Conservation (phyloP, 2,888 invertebrate species). For the Eumerus sabulonum region DNA sequence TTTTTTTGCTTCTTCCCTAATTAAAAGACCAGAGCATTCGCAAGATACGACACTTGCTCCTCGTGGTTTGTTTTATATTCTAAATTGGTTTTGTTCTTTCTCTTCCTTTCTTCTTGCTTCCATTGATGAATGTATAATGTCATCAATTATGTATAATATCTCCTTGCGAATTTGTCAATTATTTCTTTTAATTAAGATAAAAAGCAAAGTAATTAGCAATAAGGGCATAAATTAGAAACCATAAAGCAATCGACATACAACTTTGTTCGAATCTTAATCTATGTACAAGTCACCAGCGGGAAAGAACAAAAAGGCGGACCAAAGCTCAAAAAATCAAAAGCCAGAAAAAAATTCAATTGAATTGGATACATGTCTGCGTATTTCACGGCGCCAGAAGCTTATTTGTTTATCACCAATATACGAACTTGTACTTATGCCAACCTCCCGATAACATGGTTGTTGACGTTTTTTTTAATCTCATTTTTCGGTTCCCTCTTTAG, state of each 20-base stretch:
- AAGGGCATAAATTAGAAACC: conserved; percentile 31
- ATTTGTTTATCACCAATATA: conserved; percentile 64
- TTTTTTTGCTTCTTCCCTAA: no score
- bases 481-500: no score
- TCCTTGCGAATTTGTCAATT: no score
- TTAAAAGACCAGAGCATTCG: no score
- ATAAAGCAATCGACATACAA: conserved; percentile 38
- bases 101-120: no score
- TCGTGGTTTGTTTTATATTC: no score
- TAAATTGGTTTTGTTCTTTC: no score
- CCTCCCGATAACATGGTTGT: conserved; percentile 62
- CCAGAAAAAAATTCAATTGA: neutral
- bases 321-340: conserved; percentile 20
- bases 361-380: conserved; percentile 52
- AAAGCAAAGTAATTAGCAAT: conserved; percentile 35
- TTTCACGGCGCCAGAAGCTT: conserved; percentile 65
- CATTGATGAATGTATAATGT: no score
- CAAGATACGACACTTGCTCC: no score
- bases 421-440: conserved; percentile 66
- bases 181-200: conserved; percentile 16
- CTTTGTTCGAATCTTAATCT: conserved; percentile 41
- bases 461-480: conserved; percentile 13
- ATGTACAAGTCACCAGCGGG: conserved; percentile 42
- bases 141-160: no score
- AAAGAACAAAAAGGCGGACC: conserved; percentile 24